Conservation (phyloP, 92 coral and sea anemone genomes). For the Zoanthus solanderi region DNA sequence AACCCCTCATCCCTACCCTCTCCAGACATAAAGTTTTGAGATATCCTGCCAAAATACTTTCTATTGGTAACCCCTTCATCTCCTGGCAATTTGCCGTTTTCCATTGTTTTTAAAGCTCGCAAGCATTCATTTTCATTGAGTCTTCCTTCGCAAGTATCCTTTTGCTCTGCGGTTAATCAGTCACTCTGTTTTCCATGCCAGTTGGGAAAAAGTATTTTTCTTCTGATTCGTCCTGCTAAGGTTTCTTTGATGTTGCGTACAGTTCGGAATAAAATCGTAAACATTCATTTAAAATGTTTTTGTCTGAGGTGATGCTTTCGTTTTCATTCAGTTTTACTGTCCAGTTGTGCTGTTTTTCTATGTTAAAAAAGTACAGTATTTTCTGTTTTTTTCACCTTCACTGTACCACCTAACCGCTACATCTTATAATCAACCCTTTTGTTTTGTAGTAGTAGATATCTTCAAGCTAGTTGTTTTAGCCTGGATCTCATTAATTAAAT, state of each 20-base stretch:
- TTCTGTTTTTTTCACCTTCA: conserved; percentile 50
- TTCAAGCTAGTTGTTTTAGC: not conserved
- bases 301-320: conserved; percentile 7
- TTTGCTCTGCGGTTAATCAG: conserved; percentile 1
- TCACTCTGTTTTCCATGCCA: not conserved
- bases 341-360: conserved; percentile 28
- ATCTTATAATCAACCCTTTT: not conserved
- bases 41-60: no score
- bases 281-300: conserved; percentile 16
- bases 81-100: conserved; percentile 1
- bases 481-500: not conserved
- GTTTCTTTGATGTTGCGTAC: not conserved
- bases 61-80: not conserved
- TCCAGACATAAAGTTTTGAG: no score
- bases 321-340: not conserved
- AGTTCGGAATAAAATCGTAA: not conserved
- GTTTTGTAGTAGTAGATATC: conserved; percentile 21
- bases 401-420: conserved; percentile 6
- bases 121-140: not conserved
- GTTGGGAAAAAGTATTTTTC: not conserved
- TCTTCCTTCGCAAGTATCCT: not conserved
- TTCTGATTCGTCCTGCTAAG: not conserved
- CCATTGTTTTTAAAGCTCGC: not conserved
- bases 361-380: not conserved
- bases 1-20: no score